A percentile compares a stretch with the other conserved stretches of the same genome.
phyloP scores from a whole-genome alignment of 1,140 invertebrate species.

The Cheumatopsyche charites region DNA sequence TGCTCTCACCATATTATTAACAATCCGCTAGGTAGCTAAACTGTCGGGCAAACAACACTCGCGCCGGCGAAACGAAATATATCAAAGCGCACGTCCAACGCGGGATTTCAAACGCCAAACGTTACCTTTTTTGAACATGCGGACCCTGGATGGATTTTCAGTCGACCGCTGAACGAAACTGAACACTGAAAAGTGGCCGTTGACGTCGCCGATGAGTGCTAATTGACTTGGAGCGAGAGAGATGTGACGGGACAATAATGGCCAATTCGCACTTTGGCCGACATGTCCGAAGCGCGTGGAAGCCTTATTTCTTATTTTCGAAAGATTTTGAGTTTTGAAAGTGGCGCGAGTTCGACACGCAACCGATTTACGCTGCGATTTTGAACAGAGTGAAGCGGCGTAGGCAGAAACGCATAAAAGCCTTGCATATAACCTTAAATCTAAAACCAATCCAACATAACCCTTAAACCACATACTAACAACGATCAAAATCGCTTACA shows the following conservation, averaged over 20 bases:
- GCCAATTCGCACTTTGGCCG: constrained; percentile 29
- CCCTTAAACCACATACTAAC: not conserved
- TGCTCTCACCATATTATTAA: constrained; percentile 38
- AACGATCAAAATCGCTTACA: not conserved
- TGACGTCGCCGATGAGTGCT: not conserved
- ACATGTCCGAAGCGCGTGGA: not conserved
- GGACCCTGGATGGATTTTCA: not conserved
- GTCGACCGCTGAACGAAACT: too few relatives aligned
- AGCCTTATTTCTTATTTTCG: too few relatives aligned
- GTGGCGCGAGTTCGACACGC: not conserved
- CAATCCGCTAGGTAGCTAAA: constrained; percentile 42
- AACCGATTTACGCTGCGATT: constrained; percentile 22
- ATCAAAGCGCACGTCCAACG: too few relatives aligned
- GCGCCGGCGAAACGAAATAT: constrained; percentile 1
- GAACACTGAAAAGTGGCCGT: too few relatives aligned
- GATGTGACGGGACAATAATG: constrained; percentile 26
- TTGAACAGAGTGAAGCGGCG: constrained; percentile 1
- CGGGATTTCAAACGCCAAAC: too few relatives aligned
- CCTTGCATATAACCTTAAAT: not conserved
- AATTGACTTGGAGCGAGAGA: not conserved
- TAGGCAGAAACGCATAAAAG: not conserved
- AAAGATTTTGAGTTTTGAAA: too few relatives aligned
- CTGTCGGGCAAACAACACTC: constrained; percentile 43
- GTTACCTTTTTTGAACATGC: constrained; percentile 48
- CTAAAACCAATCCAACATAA: too few relatives aligned